These are phyloP conservation scores for Euplagia quadripunctaria DNA, from an alignment of 2,888 invertebrate genomes.

Conservation along the genomic window DNA sequence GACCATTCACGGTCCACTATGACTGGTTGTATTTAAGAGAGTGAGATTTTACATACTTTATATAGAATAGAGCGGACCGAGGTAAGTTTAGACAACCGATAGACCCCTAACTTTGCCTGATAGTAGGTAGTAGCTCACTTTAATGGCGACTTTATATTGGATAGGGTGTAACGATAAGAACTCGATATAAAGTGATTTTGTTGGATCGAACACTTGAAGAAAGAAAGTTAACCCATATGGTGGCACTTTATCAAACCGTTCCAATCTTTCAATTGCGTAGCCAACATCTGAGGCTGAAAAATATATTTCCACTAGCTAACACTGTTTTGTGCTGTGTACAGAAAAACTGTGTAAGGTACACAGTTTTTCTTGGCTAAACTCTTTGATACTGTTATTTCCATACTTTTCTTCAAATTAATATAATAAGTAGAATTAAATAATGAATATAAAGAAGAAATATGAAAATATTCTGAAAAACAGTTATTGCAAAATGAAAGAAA, in stretches of 20 bases:
- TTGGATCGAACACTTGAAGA: not conserved
- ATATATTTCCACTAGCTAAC: not conserved
- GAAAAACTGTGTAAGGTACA: not conserved
- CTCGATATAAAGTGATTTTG: slow-evolving; percentile 50
- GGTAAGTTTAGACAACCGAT: slow-evolving; percentile 60
- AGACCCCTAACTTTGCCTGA: slow-evolving; percentile 55
- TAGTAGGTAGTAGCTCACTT: slow-evolving; percentile 42
- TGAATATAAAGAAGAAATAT: no score
- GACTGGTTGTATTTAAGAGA: slow-evolving; percentile 31
- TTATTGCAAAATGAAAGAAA: no score
- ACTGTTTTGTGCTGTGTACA: not conserved
- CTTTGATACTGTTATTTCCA: not conserved
- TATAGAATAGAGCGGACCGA: slow-evolving; percentile 42
- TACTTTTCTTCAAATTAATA: not conserved
- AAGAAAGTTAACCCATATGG: slow-evolving; percentile 23
- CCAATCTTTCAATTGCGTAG: slow-evolving; percentile 40
- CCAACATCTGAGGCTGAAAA: not conserved
- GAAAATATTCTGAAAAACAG: no score
- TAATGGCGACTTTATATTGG: slow-evolving; percentile 49
- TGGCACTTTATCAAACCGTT: slow-evolving; percentile 24
- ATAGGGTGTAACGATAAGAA: slow-evolving; percentile 46
- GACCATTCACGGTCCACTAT: slow-evolving; percentile 16
- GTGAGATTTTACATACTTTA: slow-evolving; percentile 47
- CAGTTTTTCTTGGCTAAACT: not conserved
- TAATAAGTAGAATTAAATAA: no score